Evolutionary conservation across 2,797 vertebrate species (phyloP), one percentile per base, ranked within the genome.

Genomic region (Melanotaenia maccullochi): DNA sequence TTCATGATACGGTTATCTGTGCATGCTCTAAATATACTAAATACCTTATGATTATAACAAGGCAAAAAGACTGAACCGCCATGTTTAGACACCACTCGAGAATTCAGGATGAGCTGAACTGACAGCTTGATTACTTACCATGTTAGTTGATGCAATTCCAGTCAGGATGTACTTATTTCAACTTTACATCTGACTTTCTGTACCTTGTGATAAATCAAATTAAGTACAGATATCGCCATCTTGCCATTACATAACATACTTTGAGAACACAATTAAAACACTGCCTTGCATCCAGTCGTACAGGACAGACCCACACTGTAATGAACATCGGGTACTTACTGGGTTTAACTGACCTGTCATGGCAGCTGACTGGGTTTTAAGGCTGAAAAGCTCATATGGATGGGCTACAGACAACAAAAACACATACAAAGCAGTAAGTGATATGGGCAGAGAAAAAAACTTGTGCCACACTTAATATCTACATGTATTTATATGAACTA

Each of bases 311-410:
- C 79, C 84, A 85, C 80, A 91, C 81, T 86, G 73, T 22, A 89
- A 85, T 71, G 75, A 94, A 96, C 84, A 96, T 93, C 93, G 91
- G 94, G 96, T 98, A 97, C 97, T 98, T 97, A 97, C 97, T 96
- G 95, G 93, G 65, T 78, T 93, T 96, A 96, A 97, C 97, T 96
- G 96, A 97, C 96, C 96, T 96, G 95, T 96, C 95, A 95, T 96
- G 96, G 94, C 96, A 97, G 95, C 94, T 95, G 94, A 96, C 94
- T 95, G 95, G 94, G 92, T 92, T 92, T 91, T 83, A 91, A 93
- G 83, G 88, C 87, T 90, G 83, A 88, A 88, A 90, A 95, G 95
- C 95, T 95, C 96, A 96, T 95, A 96, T 94, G 95, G 96, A 96
- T 93, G 96, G 93, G 96, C 96, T 97, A 93, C 85, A 97, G 95